Conservation (phyloP, 2,797 vertebrate species). For the Sebastes iracundus region DNA sequence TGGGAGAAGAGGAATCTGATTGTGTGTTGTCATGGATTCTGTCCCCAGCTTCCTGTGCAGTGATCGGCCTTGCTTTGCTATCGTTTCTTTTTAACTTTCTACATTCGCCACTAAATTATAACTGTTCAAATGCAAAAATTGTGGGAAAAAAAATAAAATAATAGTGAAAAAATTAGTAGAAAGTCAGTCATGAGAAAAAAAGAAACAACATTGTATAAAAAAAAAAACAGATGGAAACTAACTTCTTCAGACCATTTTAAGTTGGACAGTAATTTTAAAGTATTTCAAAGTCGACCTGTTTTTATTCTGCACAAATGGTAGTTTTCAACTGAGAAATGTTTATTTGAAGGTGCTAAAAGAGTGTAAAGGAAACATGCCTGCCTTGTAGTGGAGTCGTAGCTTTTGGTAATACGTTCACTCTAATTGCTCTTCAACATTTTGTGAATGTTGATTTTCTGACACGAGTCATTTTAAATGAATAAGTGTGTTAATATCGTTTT, state of each 20-base stretch:
- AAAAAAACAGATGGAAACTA: conserved; percentile 81
- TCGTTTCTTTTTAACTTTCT: conserved; percentile 94
- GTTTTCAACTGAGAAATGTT: conserved; percentile 93
- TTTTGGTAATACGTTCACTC: conserved; percentile 91
- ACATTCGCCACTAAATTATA: conserved; percentile 94
- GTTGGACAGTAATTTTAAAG: conserved; percentile 85
- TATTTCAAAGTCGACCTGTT: conserved; percentile 93
- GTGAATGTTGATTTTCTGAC: conserved; percentile 97
- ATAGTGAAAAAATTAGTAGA: conserved; percentile 81
- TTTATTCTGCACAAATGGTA: conserved; percentile 94
- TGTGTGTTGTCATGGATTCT: conserved; percentile 90
- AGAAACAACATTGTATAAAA: conserved; percentile 75
- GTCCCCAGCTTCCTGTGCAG: conserved; percentile 94
- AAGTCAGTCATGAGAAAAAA: conserved; percentile 77
- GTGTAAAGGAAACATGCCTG: conserved; percentile 94
- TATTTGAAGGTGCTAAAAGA: conserved; percentile 96
- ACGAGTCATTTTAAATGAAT: conserved; percentile 92
- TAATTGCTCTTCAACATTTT: conserved; percentile 95
- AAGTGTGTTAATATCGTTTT: conserved; percentile 95
- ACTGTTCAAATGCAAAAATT: conserved; percentile 87
- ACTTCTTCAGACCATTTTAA: conserved; percentile 87
- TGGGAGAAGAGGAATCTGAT: conserved; percentile 80
- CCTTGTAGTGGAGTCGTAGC: conserved; percentile 96
- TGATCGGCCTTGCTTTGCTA: conserved; percentile 95
- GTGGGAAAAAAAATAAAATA: conserved; percentile 67